Evolutionary conservation across 2,888 invertebrate species (phyloP).

Genomic region (Sarcophaga variegata): DNA sequence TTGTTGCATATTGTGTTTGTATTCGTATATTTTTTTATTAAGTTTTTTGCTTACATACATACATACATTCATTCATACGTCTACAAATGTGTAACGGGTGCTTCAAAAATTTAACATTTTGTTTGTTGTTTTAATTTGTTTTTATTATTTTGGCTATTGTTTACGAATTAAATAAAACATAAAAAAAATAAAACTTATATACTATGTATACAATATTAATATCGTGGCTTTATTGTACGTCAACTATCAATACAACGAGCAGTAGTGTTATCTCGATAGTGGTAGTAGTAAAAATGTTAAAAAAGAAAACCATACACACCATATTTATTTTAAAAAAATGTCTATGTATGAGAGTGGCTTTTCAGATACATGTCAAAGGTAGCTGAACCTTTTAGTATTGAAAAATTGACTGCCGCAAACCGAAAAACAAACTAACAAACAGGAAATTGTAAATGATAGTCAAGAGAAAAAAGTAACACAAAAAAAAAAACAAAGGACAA

Average conservation of each 20-base stretch:
- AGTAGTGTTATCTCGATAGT: constrained; percentile 6
- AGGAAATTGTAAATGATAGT: constrained; percentile 30
- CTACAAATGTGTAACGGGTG: constrained; percentile 13
- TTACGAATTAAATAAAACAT: constrained; percentile 8
- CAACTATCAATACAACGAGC: constrained; percentile 31
- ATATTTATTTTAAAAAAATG: background rate
- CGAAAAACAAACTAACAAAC: constrained; percentile 13
- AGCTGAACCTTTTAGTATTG: constrained; percentile 61
- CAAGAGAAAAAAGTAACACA: background rate
- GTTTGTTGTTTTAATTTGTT: constrained; percentile 3
- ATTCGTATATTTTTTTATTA: too few relatives aligned
- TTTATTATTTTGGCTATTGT: constrained; percentile 37
- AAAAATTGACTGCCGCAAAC: constrained; percentile 25
- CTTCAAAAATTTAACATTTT: constrained; percentile 7
- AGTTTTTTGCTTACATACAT: too few relatives aligned
- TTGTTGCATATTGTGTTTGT: too few relatives aligned
- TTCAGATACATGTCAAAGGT: constrained; percentile 64
- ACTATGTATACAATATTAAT: background rate
- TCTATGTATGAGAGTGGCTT: background rate
- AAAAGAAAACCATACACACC: background rate
- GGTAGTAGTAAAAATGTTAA: constrained; percentile 36
- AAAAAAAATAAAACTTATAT: background rate
- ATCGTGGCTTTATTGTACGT: constrained; percentile 5
- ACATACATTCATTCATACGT: background rate
- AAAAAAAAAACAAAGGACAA: background rate